Base-by-base conservation (phyloP, 1,140 invertebrate genomes). In the Teleogryllus occipitalis region DNA sequence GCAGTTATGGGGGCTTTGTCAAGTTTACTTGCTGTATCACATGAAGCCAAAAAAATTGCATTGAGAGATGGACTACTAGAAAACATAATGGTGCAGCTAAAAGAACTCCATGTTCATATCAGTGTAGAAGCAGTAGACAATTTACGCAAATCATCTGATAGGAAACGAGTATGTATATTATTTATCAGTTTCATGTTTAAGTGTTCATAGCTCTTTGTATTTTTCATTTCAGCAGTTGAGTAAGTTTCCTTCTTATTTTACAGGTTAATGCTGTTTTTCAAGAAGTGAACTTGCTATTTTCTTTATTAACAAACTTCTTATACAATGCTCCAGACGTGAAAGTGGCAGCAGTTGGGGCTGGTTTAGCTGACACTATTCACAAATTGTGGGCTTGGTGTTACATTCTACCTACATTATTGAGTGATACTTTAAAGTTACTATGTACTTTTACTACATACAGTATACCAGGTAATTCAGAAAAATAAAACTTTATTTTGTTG, bases 381-480 rank as follows among this genome's bases (percentile, higher is more conserved):
- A 90, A 90, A 83, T 81, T 90, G 27, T 90, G 89, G 89, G 83
- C 83, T 22, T 89, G 89, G 88, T 86, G 88, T 79, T 83, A 82
- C 15, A 83, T 86, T n/a, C 86, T 87, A 81, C 87, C 87, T 81
- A 81, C 74, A 76, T 83, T 87, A 10, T 76, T 87, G 0, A 82
- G 85, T 7, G 84, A 84, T 74, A 85, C 84, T n/a, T 83, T 90
- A 27, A 87, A 88, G 82, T 83, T 89, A 80, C 81, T 90, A 18
- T 87, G 87, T 75, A 89, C 88, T 0, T 89, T 88, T 75, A 90
- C 89, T 7, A 86, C 87, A 8, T 83, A 88, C 80, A 89, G 87
- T 82, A 79, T 83, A 10, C 81, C 83, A 85, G 88, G 89, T 89
- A 83, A 83, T 77, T 81, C 21, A 78, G 12, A 49, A 47, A 65